Conservation (phyloP, 2,888 invertebrate species). For the Lepidocyrtinus sp. region DNA sequence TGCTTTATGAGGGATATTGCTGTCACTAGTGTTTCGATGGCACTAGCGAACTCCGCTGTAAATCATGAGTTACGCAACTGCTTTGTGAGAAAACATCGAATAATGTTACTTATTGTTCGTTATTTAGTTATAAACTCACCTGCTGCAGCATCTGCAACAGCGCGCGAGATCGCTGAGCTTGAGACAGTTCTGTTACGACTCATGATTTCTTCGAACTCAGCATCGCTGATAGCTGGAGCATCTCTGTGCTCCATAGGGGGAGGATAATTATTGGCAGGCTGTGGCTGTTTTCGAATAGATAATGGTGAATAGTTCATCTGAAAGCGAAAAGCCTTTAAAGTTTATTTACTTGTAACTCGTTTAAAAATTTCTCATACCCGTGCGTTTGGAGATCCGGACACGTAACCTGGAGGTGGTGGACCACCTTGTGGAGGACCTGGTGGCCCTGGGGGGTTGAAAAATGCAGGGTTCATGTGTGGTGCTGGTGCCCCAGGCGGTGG, state of each 20-base stretch:
- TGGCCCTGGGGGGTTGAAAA: slow-evolving; percentile 81
- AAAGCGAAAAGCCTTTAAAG: not conserved
- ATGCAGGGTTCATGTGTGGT: slow-evolving; percentile 97
- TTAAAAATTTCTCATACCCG: slow-evolving; percentile 46
- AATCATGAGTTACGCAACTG: not conserved
- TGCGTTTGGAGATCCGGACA: slow-evolving; percentile 53
- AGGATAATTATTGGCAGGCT: slow-evolving; percentile 67
- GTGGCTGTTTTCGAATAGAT: not conserved
- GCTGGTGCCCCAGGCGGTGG: slow-evolving; percentile 80
- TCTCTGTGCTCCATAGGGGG: slow-evolving; percentile 70
- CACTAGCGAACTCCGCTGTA: slow-evolving; percentile 94
- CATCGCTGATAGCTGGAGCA: slow-evolving; percentile 83
- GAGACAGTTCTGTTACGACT: slow-evolving; percentile 97
- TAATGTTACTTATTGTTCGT: not conserved
- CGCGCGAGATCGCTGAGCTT: slow-evolving; percentile 96
- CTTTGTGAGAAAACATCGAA: not conserved
- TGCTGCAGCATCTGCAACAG: slow-evolving; percentile 97
- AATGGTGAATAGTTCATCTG: not conserved
- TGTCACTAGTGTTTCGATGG: slow-evolving; percentile 98
- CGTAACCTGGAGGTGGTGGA: slow-evolving; percentile 74
- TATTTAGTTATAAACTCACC: slow-evolving; percentile 73
- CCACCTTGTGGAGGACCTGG: slow-evolving; percentile 77
- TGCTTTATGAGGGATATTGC: slow-evolving; percentile 99
- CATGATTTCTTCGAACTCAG: slow-evolving; percentile 99
- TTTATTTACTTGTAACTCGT: slow-evolving; percentile 70